phyloP scores from a whole-genome alignment of 2,113 vertebrate species.

The Pholis gunnellus region DNA sequence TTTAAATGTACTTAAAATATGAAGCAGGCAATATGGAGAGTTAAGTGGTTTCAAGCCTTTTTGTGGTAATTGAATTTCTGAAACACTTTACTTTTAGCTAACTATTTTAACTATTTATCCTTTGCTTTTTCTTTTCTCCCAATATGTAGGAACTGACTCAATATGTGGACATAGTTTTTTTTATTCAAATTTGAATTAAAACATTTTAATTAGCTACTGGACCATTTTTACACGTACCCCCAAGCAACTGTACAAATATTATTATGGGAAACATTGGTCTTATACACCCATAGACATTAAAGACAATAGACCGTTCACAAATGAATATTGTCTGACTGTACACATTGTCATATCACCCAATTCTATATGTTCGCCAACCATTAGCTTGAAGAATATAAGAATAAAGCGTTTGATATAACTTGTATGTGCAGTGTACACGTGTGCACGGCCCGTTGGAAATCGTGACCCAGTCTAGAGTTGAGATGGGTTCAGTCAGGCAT shows the following conservation, averaged over 20 bases:
- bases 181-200: too few relatives aligned
- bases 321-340: too few relatives aligned
- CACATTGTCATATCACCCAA: too few relatives aligned
- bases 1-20: too few relatives aligned
- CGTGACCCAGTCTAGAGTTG: neutral
- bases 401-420: neutral
- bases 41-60: neutral
- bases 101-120: neutral
- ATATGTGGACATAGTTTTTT: too few relatives aligned
- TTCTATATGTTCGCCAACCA: neutral
- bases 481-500: conserved; percentile 1
- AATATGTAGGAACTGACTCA: too few relatives aligned
- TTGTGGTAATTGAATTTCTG: neutral
- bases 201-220: too few relatives aligned
- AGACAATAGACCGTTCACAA: neutral
- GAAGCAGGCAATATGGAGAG: neutral
- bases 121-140: too few relatives aligned
- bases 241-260: too few relatives aligned
- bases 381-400: neutral
- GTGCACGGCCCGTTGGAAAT: too few relatives aligned
- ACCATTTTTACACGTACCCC: neutral
- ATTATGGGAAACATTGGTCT: neutral
- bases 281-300: neutral
- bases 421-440: neutral
- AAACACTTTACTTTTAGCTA: neutral